Base-by-base conservation (phyloP, 2,888 invertebrate genomes). In the Mimas tiliae region DNA sequence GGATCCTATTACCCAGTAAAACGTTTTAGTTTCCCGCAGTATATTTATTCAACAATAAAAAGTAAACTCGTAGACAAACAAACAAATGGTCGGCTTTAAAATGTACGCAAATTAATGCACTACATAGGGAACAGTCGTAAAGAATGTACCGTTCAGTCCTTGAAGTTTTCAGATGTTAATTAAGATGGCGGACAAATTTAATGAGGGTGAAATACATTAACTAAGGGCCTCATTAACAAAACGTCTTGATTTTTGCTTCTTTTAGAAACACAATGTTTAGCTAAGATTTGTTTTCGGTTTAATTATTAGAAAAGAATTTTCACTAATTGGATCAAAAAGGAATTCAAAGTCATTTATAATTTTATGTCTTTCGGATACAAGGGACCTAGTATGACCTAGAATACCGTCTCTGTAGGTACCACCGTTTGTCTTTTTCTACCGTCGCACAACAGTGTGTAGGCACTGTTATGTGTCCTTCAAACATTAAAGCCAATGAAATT, bases 141-240 rank as follows among this genome's bases (percentile, higher is more conserved):
- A 73, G 71, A 72, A 74, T 72, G 72, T 69, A 74, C 62, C 51
- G 16, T 51, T 34, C 77, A 77, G 73, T 74, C 72, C 71, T 71
- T 76, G 72, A 77, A 77, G 77, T 79, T 80, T 76, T 78, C 65
- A 74, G 74, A 77, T 72, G 74, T 75, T 85, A 86, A 87, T 87
- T 85, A 86, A 85, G 83, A 83, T 79, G 79, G 73, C 75, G 79
- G 81, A 81, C 81, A 79, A 80, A 81, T 86, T 83, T 76, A 84
- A 83, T 84, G 81, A 83, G 80, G 74, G 78, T 79, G 80, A 80
- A 84, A 79, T 81, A 83, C 79, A 80, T 83, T 83, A 82, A 82
- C 75, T 74, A 70, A 78, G 77, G 72, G 78, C 78, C 81, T 82
- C 80, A 81, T 84, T 84, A 83, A 79, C 73, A 77, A 74, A 81